Evolutionary conservation across 2,888 invertebrate species (phyloP), one percentile per base, ranked within the genome.

Genomic region (Platycheirus rosarum): DNA sequence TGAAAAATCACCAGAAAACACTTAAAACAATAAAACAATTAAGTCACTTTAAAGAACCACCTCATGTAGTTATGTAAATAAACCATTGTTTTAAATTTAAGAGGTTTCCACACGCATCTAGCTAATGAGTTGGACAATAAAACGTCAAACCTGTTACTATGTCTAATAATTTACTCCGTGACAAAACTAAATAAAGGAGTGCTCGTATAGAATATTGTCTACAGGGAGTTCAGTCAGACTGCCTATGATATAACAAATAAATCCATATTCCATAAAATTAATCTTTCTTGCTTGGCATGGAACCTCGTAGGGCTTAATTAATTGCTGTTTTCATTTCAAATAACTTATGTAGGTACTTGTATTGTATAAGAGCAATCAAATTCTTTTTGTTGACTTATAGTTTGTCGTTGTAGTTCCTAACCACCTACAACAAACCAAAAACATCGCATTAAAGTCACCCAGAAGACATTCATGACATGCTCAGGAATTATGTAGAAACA

Each of bases 261-360:
- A 55, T 55, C 20, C 13, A 9, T 37, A 60, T 32, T 13, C 29
- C 18, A 29, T 60, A 14, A 57, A 23, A 57, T 44, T 29, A 60
- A 44, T 60, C 29, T 60, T 29, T n/a, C 20, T 29, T 60, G 29
- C 18, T 44, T 16, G n/a, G 8, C 18, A 29, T 9, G 44, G 16
- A 16, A 60, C 7, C 16, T 26, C 16, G n/a, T 29, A 8, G n/a
- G 13, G 16, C 13, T 69, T 75, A 65, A 75, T 69, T 65, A 44
- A 49, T 75, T 69, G 79, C 79, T 79, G 79, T 75, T 57, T 29
- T 23, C 75, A 69, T 79, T 60, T 16, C 20, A 57, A 69, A 79
- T 75, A 69, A 63, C 40, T 44, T 29, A 60, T 60, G n/a, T n/a
- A n/a, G n/a, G n/a, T n/a, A n/a, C n/a, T n/a, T n/a, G n/a, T n/a